phyloP scores from a whole-genome alignment of 2,888 invertebrate genomes.

The Sphaerophoria taeniata region DNA sequence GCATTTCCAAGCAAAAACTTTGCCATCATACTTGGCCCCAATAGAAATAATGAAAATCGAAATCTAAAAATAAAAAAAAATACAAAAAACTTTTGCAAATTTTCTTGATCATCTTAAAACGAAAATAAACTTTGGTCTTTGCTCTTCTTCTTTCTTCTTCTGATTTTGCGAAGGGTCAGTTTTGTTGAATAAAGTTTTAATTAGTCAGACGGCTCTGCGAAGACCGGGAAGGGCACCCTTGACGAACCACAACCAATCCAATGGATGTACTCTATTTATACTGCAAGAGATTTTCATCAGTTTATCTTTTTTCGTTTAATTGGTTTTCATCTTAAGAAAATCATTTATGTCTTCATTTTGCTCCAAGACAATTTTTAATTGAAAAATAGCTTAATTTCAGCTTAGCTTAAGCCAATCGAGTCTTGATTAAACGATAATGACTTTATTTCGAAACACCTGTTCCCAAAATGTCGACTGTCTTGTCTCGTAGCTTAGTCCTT shows the following conservation, averaged over 20 bases:
- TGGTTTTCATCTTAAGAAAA: not conserved
- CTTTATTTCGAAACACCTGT: constrained; percentile 12
- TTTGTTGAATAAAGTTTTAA: constrained; percentile 35
- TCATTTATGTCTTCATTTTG: not conserved
- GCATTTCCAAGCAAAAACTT: constrained; percentile 2
- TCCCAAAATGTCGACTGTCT: not conserved
- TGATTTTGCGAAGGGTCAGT: not conserved
- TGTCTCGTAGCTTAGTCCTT: no score
- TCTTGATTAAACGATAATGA: not conserved
- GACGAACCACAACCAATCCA: not conserved
- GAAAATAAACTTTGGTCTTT: constrained; percentile 29
- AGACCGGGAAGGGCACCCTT: not conserved
- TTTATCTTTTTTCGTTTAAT: not conserved
- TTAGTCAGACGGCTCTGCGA: constrained; percentile 4
- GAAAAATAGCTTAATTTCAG: constrained; percentile 19
- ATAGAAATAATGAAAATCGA: constrained; percentile 21
- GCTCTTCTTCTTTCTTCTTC: not conserved
- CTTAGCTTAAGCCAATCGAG: not conserved
- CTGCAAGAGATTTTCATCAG: not conserved
- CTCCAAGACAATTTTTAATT: not conserved
- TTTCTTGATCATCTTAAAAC: constrained; percentile 24
- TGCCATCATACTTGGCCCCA: constrained; percentile 6
- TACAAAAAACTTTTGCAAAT: constrained; percentile 22
- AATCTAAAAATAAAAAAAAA: not conserved
- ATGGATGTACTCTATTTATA: not conserved